A percentile compares a stretch with the other conserved stretches of the same genome.
Evolutionary conservation across 2,888 invertebrate genomes (phyloP).

Genomic region (Xestoiulus laeticollis): DNA sequence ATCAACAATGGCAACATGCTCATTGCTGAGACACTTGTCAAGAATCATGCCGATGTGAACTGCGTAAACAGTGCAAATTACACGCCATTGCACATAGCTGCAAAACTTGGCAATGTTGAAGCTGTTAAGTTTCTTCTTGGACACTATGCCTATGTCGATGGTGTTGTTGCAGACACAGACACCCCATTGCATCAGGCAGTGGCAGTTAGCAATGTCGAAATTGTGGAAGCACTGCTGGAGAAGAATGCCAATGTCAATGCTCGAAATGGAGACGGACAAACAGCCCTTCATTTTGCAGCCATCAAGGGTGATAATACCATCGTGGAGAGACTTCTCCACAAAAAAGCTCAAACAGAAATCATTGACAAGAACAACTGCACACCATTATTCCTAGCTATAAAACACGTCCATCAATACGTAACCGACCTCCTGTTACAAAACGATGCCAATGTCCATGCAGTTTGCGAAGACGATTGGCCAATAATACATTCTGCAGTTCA

Average conservation of each 20-base stretch:
- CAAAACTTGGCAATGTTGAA: background rate
- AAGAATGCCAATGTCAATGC: constrained; percentile 34
- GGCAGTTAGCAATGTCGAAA: background rate
- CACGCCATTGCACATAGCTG: background rate
- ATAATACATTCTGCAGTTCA: background rate
- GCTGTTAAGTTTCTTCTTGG: background rate
- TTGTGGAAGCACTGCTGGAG: background rate
- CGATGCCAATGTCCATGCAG: background rate
- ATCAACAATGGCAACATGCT: background rate
- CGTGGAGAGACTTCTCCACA: background rate
- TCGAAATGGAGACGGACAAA: background rate
- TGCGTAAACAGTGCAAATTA: background rate
- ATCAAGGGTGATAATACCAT: background rate
- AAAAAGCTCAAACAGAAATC: background rate
- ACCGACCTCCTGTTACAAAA: background rate
- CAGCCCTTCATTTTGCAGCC: background rate
- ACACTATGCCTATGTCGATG: background rate
- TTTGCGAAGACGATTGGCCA: background rate
- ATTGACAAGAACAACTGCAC: background rate
- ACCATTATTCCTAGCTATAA: background rate
- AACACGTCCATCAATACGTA: background rate
- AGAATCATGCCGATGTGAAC: background rate
- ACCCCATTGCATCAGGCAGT: constrained; percentile 22
- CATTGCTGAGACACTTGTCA: background rate
- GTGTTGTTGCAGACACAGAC: background rate